Conservation (phyloP, 2,888 invertebrate genomes). For the Sepiola atlantica region DNA sequence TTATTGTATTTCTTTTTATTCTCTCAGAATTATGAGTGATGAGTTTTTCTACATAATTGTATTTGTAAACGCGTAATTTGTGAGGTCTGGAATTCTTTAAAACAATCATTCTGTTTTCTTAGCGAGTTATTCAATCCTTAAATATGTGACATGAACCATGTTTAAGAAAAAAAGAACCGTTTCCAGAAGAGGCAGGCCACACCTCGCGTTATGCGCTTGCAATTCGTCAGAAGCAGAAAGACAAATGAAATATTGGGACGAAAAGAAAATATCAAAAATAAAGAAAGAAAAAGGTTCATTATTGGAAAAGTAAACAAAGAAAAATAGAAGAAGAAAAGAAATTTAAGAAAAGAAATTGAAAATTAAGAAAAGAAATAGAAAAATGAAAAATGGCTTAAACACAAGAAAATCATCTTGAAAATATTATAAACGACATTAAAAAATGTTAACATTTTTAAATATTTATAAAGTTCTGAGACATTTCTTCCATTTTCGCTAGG, state of each 20-base stretch:
- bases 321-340: neutral
- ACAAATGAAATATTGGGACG: neutral
- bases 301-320: neutral
- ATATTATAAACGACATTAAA: no score
- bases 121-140: neutral
- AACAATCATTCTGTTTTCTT: neutral
- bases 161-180: neutral
- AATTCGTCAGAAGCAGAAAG: neutral
- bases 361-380: no score
- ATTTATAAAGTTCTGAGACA: no score
- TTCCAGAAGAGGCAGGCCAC: neutral
- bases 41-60: constrained; percentile 32
- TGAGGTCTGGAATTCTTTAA: neutral
- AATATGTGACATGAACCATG: constrained; percentile 32
- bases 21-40: neutral
- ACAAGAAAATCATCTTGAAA: no score
- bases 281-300: neutral
- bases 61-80: neutral
- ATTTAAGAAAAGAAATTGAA: no score
- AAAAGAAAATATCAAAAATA: neutral
- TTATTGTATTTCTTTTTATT: neutral
- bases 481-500: no score
- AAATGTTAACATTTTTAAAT: no score
- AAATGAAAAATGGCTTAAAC: no score
- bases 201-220: neutral